These are phyloP conservation scores for Hypothenemus hampei DNA, from an alignment of 1,140 invertebrate genomes.

Conservation along the genomic window DNA sequence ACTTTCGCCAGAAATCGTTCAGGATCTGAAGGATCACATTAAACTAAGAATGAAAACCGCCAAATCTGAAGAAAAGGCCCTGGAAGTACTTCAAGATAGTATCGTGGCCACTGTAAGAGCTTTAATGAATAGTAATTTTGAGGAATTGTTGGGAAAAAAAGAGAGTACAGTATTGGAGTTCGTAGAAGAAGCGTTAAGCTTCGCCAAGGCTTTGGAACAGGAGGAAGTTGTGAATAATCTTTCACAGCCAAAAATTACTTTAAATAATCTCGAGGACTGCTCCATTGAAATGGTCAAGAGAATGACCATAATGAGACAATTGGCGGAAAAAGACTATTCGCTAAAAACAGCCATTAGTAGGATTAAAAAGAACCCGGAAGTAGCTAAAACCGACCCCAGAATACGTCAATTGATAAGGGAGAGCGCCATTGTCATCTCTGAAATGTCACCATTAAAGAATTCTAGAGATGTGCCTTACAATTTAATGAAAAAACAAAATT, in stretches of 20 bases:
- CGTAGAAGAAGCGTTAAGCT: constrained; percentile 58
- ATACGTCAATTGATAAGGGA: constrained; percentile 64
- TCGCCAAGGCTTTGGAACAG: constrained; percentile 66
- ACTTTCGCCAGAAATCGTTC: constrained; percentile 38
- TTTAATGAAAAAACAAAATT: constrained; percentile 61
- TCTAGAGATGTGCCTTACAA: constrained; percentile 63
- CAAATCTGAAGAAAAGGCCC: constrained; percentile 37
- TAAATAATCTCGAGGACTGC: constrained; percentile 41
- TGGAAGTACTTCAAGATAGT: constrained; percentile 33
- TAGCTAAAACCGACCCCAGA: constrained; percentile 60
- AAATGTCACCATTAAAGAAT: constrained; percentile 46
- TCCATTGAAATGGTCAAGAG: constrained; percentile 65
- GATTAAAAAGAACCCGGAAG: constrained; percentile 59
- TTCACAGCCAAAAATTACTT: constrained; percentile 13
- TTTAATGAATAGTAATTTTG: constrained; percentile 26
- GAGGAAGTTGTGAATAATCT: constrained; percentile 52
- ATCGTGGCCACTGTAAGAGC: constrained; percentile 35
- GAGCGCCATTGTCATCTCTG: constrained; percentile 58
- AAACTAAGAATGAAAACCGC: constrained; percentile 31
- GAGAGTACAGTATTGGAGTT: constrained; percentile 43
- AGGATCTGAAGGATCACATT: constrained; percentile 34
- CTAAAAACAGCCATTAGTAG: constrained; percentile 56
- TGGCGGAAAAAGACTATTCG: constrained; percentile 61
- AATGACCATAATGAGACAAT: constrained; percentile 64
- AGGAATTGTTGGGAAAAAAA: constrained; percentile 16